phyloP scores from a whole-genome alignment of 37 sponge, comb jelly and placozoan species.

The Oopsacas minuta region DNA sequence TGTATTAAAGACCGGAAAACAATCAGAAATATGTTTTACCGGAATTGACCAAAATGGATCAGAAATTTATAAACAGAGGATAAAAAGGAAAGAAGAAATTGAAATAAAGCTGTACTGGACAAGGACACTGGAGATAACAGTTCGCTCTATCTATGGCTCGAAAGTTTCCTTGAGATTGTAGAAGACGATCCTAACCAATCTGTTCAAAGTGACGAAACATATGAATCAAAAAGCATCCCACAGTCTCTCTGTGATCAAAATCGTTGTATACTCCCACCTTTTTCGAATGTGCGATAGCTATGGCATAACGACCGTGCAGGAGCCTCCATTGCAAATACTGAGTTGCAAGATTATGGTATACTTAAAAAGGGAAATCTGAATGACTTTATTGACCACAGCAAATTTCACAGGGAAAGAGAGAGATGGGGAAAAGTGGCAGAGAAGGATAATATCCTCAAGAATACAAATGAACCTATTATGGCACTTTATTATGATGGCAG shows the following conservation, averaged over 20 bases:
- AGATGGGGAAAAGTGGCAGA: not conserved
- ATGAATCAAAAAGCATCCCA: no score
- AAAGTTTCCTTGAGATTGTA: not conserved
- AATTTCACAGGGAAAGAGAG: not conserved
- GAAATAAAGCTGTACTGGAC: not conserved
- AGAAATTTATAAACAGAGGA: not conserved
- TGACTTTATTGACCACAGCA: not conserved
- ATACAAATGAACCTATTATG: not conserved
- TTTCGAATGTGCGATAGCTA: conserved; percentile 1
- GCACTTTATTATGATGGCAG: not conserved
- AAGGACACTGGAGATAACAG: not conserved
- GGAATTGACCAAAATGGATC: not conserved
- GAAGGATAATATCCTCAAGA: not conserved
- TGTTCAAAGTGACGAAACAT: not conserved
- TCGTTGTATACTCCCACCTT: no score
- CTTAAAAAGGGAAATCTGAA: not conserved
- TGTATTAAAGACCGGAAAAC: not conserved
- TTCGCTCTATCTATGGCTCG: not conserved
- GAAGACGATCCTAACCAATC: not conserved
- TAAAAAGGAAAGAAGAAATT: not conserved
- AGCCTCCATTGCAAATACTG: not conserved
- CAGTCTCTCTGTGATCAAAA: no score
- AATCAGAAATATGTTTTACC: not conserved
- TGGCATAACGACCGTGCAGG: not conserved
- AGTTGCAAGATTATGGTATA: not conserved